Evolutionary conservation across 1,140 invertebrate species (phyloP), one percentile per base, ranked within the genome.

Genomic region (Lordiphosa stackelbergi): DNA sequence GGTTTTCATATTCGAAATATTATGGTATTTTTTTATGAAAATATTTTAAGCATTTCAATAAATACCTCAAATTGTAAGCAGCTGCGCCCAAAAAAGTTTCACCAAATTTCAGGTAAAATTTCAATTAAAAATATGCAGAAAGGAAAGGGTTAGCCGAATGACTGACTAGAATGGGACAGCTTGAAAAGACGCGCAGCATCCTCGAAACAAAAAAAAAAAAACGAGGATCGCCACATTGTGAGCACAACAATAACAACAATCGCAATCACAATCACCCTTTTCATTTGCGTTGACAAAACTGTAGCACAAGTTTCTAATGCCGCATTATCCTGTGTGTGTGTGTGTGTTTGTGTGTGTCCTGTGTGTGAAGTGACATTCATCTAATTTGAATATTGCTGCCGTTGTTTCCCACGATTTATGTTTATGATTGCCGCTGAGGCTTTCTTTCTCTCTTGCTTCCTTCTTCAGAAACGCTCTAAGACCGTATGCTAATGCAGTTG

Each of bases 351-450:
- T 45, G 43, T 60, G 63, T 74, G 63, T 72, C 64, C 54, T 73
- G 73, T 72, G 68, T 69, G 68, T 69, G 58, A 61, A 71, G 71
- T 79, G 74, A 79, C 74, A 79, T 79, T 75, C 43, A 8, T 63
- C 74, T 81, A 72, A 81, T 81, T 81, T 81, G 57, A 81, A 81
- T 81, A 78, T 73, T 58, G 48, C 53, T 45, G 19, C 62, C 57
- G 58, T 63, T 45, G 57, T 62, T 81, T 81, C 75, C 77, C 75
- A 81, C 75, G 75, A 81, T 75, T 81, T 83, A 81, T 83, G 77
- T 42, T 71, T 72, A 75, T 75, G 66, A 69, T 81, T 79, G 64
- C 47, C 24, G 53, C 52, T 58, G 53, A 36, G 36, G 10, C 61
- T 43, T 51, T 24, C 31, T 42, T 53, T 12, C 10, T 12, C 46